These are phyloP conservation scores for Xylota sylvarum DNA, from an alignment of 2,888 invertebrate species.

Conservation along the genomic window DNA sequence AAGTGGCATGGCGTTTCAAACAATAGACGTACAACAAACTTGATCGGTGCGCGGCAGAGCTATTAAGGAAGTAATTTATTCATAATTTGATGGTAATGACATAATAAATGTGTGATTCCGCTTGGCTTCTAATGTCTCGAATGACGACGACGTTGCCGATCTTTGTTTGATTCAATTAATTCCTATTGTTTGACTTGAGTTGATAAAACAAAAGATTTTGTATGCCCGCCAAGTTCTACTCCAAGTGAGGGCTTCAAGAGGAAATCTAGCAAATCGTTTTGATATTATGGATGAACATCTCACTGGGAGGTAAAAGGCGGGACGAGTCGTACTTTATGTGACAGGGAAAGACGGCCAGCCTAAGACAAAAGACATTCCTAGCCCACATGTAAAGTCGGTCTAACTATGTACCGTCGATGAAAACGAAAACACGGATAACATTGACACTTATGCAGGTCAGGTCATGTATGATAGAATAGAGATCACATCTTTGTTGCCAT, in stretches of 20 bases:
- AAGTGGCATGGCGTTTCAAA: slow-evolving; percentile 27
- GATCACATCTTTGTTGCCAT: neutral
- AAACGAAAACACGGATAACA: neutral
- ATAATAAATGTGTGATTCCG: slow-evolving; percentile 45
- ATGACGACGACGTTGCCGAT: neutral
- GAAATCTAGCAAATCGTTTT: too few species aligned
- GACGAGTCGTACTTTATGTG: neutral
- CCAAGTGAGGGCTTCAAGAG: neutral
- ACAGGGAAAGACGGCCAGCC: neutral
- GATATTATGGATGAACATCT: neutral
- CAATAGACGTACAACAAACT: neutral
- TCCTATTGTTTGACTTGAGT: slow-evolving; percentile 12
- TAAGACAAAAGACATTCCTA: neutral
- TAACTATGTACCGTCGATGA: neutral
- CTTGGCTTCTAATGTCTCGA: slow-evolving; percentile 11
- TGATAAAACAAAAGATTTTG: slow-evolving; percentile 33
- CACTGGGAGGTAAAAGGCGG: neutral
- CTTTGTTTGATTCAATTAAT: slow-evolving; percentile 28
- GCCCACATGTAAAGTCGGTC: neutral
- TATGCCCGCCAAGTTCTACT: neutral
- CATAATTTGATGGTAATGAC: slow-evolving; percentile 30
- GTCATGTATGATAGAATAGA: neutral
- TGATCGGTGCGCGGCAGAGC: neutral
- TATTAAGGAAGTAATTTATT: slow-evolving; percentile 47
- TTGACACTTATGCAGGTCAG: slow-evolving; percentile 2